A percentile compares a stretch with the other conserved stretches of the same genome.
phyloP scores from a whole-genome alignment of 2,113 vertebrate species.

The Edolisoma coerulescens region DNA sequence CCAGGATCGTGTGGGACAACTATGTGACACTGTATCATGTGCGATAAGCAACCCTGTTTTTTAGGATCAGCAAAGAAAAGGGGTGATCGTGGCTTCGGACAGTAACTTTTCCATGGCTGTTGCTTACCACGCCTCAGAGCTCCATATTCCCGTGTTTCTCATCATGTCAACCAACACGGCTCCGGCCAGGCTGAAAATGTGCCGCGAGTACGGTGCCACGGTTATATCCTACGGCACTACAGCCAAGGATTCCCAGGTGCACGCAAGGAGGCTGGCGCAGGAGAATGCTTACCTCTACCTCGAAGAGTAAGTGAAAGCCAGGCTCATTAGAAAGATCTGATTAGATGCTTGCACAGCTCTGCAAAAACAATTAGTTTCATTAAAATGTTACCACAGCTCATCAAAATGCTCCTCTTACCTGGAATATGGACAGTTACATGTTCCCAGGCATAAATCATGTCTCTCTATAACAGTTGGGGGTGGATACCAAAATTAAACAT shows the following conservation, averaged over 20 bases:
- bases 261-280: slow-evolving; percentile 78
- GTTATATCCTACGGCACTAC: slow-evolving; percentile 83
- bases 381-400: background rate
- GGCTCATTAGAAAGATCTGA: background rate
- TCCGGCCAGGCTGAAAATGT: slow-evolving; percentile 70
- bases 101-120: slow-evolving; percentile 88
- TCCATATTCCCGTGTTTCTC: slow-evolving; percentile 82
- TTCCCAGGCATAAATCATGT: background rate
- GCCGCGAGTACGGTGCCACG: slow-evolving; percentile 88
- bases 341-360: background rate
- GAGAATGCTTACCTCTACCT: slow-evolving; percentile 87
- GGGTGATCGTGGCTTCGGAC: slow-evolving; percentile 86
- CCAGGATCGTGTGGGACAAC: background rate
- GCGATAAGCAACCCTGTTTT: background rate
- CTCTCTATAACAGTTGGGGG: background rate
- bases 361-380: background rate
- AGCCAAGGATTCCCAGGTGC: slow-evolving; percentile 74
- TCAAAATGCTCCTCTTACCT: background rate
- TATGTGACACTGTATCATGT: accelerated
- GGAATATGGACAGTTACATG: background rate
- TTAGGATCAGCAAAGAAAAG: slow-evolving; percentile 87
- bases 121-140: slow-evolving; percentile 80
- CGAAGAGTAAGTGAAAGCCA: slow-evolving; percentile 81
- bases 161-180: slow-evolving; percentile 80
- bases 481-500: background rate